These are phyloP conservation scores for Indicator maculatus DNA, from an alignment of 2,113 vertebrate species.

Conservation along the genomic window DNA sequence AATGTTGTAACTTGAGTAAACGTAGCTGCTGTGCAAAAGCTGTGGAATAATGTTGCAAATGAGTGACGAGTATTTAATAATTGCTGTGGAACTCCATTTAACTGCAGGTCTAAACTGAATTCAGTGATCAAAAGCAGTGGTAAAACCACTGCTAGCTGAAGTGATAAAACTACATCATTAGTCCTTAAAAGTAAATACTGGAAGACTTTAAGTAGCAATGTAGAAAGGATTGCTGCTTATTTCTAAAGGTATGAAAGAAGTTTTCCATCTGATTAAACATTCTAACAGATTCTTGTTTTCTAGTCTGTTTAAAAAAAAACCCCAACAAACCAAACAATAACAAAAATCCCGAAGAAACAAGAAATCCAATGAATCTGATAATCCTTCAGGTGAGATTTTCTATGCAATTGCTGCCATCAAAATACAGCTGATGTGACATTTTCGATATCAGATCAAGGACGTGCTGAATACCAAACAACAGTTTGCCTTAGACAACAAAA, in stretches of 20 bases:
- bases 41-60: constrained; percentile 7
- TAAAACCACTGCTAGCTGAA: not conserved
- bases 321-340: not conserved
- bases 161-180: not conserved
- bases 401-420: not conserved
- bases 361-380: not conserved
- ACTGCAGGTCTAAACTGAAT: not conserved
- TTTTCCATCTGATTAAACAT: not conserved
- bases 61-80: constrained; percentile 15
- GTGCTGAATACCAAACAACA: not conserved
- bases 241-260: not conserved
- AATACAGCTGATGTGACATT: constrained; percentile 27
- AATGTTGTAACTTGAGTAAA: not conserved
- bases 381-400: not conserved
- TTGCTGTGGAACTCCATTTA: not conserved
- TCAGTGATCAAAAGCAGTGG: not conserved
- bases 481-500: constrained; percentile 29
- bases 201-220: not conserved
- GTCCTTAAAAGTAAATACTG: not conserved
- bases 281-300: not conserved
- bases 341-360: no score
- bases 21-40: not conserved
- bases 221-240: not conserved
- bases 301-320: not conserved
- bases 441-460: not conserved